Evolutionary conservation across 2,888 invertebrate species (phyloP).

Genomic region (Chloroclysta siterata): DNA sequence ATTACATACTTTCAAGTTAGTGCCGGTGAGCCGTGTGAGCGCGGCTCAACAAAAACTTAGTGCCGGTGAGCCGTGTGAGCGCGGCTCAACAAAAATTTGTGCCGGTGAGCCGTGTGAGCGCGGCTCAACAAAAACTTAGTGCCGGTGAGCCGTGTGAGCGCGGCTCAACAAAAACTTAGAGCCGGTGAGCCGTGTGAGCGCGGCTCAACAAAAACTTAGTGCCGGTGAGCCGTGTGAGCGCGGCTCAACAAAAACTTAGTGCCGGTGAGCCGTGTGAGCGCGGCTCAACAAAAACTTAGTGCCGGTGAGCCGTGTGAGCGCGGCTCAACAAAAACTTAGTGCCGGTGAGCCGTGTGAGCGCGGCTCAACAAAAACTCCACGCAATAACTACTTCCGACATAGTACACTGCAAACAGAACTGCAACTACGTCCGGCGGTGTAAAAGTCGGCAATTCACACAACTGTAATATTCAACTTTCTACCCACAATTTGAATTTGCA

Average conservation of each 20-base stretch:
- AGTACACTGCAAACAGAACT: slow-evolving; percentile 16
- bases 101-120: background rate
- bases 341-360: background rate
- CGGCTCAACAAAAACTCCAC: slow-evolving; percentile 2
- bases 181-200: background rate
- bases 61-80: background rate
- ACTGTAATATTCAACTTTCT: slow-evolving; percentile 20
- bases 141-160: background rate
- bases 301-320: background rate
- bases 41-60: slow-evolving; percentile 2
- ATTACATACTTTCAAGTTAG: no score
- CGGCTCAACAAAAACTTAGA: slow-evolving; percentile 2
- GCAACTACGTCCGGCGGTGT: slow-evolving; percentile 13
- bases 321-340: slow-evolving; percentile 1
- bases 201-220: slow-evolving; percentile 2
- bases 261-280: background rate
- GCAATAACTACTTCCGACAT: slow-evolving; percentile 22
- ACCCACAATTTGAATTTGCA: slow-evolving; percentile 11
- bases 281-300: slow-evolving; percentile 2
- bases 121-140: slow-evolving; percentile 2
- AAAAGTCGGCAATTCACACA: background rate
- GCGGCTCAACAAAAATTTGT: slow-evolving; percentile 2
- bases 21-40: no score
- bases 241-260: slow-evolving; percentile 2
- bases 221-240: background rate